phyloP scores from a whole-genome alignment of 2,797 vertebrate genomes.

The Vespertilio murinus region DNA sequence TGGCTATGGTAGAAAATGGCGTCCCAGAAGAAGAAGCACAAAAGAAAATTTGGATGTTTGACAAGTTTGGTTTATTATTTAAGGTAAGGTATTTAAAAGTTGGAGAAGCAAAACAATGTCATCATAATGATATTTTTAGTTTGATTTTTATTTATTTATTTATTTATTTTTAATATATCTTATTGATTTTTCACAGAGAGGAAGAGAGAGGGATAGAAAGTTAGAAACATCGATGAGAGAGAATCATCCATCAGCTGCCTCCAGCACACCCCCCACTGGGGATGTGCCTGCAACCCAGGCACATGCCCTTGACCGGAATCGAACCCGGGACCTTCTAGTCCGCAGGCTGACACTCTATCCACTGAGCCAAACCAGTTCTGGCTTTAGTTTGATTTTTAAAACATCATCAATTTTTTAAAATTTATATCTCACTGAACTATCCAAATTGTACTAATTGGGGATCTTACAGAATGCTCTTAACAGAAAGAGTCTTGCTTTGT shows the following conservation, averaged over 20 bases:
- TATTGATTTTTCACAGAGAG: too few relatives aligned
- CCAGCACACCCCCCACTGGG: too few relatives aligned
- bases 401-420: background rate
- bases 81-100: conserved; percentile 85
- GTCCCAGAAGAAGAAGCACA: conserved; percentile 89
- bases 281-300: too few relatives aligned
- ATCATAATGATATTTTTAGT: background rate
- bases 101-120: background rate
- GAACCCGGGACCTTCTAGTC: too few relatives aligned
- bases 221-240: too few relatives aligned
- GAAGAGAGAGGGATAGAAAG: too few relatives aligned
- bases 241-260: too few relatives aligned
- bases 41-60: conserved; percentile 95
- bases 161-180: too few relatives aligned
- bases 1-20: conserved; percentile 94
- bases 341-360: too few relatives aligned
- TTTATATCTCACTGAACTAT: background rate
- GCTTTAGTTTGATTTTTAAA: conserved; percentile 5
- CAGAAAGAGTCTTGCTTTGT: conserved; percentile 19
- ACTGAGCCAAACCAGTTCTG: too few relatives aligned
- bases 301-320: too few relatives aligned
- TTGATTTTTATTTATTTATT: background rate
- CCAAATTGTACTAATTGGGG: background rate
- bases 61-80: conserved; percentile 92
- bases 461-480: background rate